These are phyloP conservation scores for Trididemnum clinides DNA, from an alignment of 23 tunicate genomes.

Conservation along the genomic window DNA sequence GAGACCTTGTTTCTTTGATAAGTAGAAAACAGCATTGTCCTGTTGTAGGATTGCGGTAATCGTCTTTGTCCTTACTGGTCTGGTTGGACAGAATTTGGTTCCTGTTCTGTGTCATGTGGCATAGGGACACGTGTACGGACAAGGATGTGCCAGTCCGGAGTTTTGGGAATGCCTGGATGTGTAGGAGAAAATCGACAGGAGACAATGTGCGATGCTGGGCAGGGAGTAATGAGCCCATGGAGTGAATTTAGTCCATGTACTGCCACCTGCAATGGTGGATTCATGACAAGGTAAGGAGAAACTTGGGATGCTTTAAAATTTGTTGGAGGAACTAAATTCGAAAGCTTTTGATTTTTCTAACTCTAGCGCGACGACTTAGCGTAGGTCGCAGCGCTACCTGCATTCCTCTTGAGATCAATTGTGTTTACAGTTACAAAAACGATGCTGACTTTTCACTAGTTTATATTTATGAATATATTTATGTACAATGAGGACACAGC, in stretches of 20 bases:
- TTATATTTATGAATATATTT: too few relatives aligned
- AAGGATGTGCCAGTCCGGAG: slow-evolving; percentile 64
- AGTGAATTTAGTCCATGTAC: slow-evolving; percentile 59
- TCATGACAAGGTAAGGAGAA: slow-evolving; percentile 53
- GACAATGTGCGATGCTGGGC: slow-evolving; percentile 61
- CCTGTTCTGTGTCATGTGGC: slow-evolving; percentile 87
- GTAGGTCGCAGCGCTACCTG: too few relatives aligned
- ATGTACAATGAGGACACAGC: too few relatives aligned
- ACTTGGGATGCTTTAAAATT: too few relatives aligned
- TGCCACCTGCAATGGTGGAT: slow-evolving; percentile 84
- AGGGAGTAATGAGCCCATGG: slow-evolving; percentile 72
- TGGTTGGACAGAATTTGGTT: slow-evolving; percentile 83
- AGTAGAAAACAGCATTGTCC: too few relatives aligned
- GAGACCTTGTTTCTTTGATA: too few relatives aligned
- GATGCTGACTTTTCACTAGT: too few relatives aligned
- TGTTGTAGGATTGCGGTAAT: slow-evolving; percentile 66
- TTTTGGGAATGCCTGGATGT: slow-evolving; percentile 62
- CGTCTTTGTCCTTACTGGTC: slow-evolving; percentile 87
- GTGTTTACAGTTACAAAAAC: too few relatives aligned
- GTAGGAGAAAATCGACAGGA: slow-evolving; percentile 41
- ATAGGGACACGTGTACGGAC: slow-evolving; percentile 43
- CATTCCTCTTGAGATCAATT: too few relatives aligned
- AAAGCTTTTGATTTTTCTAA: too few relatives aligned
- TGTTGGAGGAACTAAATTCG: too few relatives aligned
- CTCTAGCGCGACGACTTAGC: too few relatives aligned